A percentile compares a stretch with the other conserved stretches of the same genome.
phyloP scores from a whole-genome alignment of 2,888 invertebrate genomes.

The Podabrus alpinus region DNA sequence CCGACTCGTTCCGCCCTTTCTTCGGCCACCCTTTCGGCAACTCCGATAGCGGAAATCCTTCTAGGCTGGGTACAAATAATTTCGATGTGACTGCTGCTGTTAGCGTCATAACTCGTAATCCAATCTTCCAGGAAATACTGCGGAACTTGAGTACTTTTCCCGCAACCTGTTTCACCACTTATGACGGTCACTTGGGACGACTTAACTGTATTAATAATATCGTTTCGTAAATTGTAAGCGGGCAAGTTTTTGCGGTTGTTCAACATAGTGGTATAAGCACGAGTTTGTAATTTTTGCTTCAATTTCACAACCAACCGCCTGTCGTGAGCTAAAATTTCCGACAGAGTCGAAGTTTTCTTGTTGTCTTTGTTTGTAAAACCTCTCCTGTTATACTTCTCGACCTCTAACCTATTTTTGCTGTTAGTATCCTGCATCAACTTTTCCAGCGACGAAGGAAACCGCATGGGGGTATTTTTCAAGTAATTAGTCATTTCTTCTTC shows the following conservation, averaged over 20 bases:
- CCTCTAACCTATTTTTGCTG: conserved; percentile 38
- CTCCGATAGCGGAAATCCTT: conserved; percentile 87
- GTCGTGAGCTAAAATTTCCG: conserved; percentile 66
- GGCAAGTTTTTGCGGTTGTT: conserved; percentile 67
- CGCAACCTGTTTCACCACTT: conserved; percentile 84
- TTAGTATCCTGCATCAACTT: conserved; percentile 48
- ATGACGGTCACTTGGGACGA: conserved; percentile 73
- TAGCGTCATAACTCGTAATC: conserved; percentile 63
- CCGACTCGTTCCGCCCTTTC: conserved; percentile 83
- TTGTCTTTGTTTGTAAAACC: conserved; percentile 62
- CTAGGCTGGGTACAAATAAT: conserved; percentile 93
- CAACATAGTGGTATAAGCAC: conserved; percentile 70
- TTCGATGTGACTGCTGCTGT: conserved; percentile 69
- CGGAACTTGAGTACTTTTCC: conserved; percentile 88
- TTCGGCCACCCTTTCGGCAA: conserved; percentile 87
- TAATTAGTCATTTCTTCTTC: conserved; percentile 67
- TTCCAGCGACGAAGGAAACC: conserved; percentile 65
- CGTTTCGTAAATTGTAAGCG: conserved; percentile 71
- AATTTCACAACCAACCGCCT: conserved; percentile 65
- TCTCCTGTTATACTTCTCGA: conserved; percentile 69
- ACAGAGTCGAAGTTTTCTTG: conserved; percentile 58
- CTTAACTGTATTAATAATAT: conserved; percentile 68
- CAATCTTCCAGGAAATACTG: conserved; percentile 91
- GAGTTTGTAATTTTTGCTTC: conserved; percentile 62
- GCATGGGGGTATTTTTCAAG: conserved; percentile 62